Conservation (phyloP, 1,140 invertebrate genomes). For the Paralvinella palmiformis region DNA sequence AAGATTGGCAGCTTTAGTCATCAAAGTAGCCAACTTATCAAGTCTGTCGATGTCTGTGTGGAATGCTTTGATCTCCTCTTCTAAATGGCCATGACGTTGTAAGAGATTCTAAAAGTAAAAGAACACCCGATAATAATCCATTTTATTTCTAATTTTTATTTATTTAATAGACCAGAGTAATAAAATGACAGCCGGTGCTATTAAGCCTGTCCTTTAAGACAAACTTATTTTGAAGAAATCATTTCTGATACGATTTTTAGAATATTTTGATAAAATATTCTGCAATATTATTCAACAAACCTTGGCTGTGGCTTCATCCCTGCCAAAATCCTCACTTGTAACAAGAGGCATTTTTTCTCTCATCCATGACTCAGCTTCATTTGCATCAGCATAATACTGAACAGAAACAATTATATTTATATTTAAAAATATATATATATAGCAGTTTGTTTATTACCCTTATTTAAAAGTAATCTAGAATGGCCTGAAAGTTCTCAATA, state of each 20-base stretch:
- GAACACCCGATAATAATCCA: not conserved
- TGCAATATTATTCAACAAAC: conserved; percentile 42
- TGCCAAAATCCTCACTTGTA: conserved; percentile 80
- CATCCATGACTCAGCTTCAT: conserved; percentile 96
- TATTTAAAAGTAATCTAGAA: too few relatives aligned
- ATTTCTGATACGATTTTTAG: conserved; percentile 1
- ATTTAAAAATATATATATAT: not conserved
- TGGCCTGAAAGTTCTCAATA: too few relatives aligned
- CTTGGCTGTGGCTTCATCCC: conserved; percentile 82
- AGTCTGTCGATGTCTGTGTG: conserved; percentile 80
- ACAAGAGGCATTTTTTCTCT: conserved; percentile 86
- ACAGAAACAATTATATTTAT: conserved; percentile 11
- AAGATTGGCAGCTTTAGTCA: conserved; percentile 48
- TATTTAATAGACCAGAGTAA: not conserved
- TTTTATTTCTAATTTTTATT: too few relatives aligned
- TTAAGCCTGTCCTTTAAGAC: too few relatives aligned
- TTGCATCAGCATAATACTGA: conserved; percentile 91
- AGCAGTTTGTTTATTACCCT: not conserved
- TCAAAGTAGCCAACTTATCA: conserved; percentile 66
- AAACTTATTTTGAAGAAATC: too few relatives aligned
- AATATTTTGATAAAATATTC: not conserved
- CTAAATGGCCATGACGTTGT: conserved; percentile 77
- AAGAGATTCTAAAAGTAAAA: conserved; percentile 50
- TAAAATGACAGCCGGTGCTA: not conserved
- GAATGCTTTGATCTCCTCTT: conserved; percentile 88